Percentiles rank a stretch among this genome's conserved stretches.
Conservation (phyloP, 1,140 invertebrate species). For the Sinella curviseta region DNA sequence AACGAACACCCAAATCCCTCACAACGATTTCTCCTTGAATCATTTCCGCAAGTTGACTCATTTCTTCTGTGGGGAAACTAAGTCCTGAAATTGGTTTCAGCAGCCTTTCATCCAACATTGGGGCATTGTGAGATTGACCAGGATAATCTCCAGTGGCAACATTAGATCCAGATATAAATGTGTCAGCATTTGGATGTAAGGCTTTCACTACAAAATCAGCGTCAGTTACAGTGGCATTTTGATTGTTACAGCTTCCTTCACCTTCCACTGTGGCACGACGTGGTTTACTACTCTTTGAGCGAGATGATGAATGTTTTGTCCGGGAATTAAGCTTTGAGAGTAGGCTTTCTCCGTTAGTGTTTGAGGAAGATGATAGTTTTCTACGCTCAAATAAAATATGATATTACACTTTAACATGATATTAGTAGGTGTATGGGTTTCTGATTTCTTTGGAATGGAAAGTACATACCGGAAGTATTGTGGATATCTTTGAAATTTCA, state of each 20-base stretch:
- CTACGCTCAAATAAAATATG: neutral
- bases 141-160: too few species aligned
- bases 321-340: neutral
- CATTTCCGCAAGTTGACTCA: slow-evolving; percentile 60
- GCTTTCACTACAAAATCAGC: neutral
- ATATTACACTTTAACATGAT: too few species aligned
- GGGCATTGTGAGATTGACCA: neutral
- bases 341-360: neutral
- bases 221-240: neutral
- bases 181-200: neutral
- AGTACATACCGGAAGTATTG: slow-evolving; percentile 66
- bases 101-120: slow-evolving; percentile 50
- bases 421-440: neutral
- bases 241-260: neutral
- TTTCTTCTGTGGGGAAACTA: slow-evolving; percentile 57
- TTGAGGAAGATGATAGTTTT: neutral
- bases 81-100: slow-evolving; percentile 56
- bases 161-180: too few species aligned
- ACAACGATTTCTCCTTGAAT: slow-evolving; percentile 67
- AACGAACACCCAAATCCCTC: slow-evolving; percentile 64
- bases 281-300: neutral
- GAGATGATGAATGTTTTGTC: neutral
- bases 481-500: slow-evolving; percentile 83
- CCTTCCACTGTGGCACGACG: neutral
- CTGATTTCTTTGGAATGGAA: slow-evolving; percentile 10